These are phyloP conservation scores for Hemitrygon akajei DNA, from an alignment of 2,797 vertebrate genomes.

Conservation along the genomic window DNA sequence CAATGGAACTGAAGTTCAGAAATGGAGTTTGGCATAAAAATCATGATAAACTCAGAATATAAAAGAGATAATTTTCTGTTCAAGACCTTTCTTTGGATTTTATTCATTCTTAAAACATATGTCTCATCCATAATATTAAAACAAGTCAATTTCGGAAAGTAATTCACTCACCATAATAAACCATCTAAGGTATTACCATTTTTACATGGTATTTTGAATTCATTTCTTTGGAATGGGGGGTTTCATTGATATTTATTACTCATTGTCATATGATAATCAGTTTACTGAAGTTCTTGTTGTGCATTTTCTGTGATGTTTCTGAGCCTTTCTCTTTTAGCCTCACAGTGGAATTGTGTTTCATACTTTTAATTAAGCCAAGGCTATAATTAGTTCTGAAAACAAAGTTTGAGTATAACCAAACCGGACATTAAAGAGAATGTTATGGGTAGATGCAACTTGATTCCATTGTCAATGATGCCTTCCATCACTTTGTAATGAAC, in stretches of 20 bases:
- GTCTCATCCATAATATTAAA: neutral
- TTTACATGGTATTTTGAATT: neutral
- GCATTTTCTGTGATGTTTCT: neutral
- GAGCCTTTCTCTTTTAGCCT: neutral
- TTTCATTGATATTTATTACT: neutral
- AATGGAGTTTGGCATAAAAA: too few relatives aligned
- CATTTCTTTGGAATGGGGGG: too few relatives aligned
- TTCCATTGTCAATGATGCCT: neutral
- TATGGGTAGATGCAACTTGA: neutral
- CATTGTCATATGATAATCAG: neutral
- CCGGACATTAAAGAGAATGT: neutral
- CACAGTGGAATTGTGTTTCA: neutral
- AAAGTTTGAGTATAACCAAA: neutral
- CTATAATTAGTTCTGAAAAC: neutral
- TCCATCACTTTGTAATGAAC: neutral
- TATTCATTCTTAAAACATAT: neutral
- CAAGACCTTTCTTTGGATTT: too few relatives aligned
- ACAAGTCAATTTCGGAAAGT: neutral
- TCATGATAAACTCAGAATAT: too few relatives aligned
- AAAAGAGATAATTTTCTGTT: too few relatives aligned
- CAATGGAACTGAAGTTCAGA: too few relatives aligned
- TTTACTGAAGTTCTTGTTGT: too few relatives aligned
- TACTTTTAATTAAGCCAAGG: neutral
- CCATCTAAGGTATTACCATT: neutral
- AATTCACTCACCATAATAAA: neutral